These are phyloP conservation scores for Ennomos erosarius DNA, from an alignment of 2,888 invertebrate species.

Conservation along the genomic window DNA sequence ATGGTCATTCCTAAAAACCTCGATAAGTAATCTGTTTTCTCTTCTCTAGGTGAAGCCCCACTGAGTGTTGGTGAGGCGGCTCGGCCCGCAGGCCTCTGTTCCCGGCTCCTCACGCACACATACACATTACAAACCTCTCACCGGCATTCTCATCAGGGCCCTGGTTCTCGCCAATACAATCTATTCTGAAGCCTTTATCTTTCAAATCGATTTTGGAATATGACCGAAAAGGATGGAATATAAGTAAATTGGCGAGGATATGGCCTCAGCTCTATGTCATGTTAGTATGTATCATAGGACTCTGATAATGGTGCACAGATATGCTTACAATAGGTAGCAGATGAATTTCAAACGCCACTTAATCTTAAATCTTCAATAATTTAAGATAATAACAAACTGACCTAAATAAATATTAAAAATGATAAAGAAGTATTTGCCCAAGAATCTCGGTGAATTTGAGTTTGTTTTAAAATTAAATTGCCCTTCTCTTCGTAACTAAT, in stretches of 20 bases:
- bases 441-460: too few relatives aligned
- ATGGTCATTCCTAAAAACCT: too few relatives aligned
- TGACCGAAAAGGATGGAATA: too few relatives aligned
- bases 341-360: not conserved
- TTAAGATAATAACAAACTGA: too few relatives aligned
- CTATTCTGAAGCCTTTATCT: too few relatives aligned
- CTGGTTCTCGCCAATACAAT: too few relatives aligned
- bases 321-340: not conserved
- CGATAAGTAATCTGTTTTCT: constrained; percentile 4
- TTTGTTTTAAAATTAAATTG: too few relatives aligned
- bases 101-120: constrained; percentile 44
- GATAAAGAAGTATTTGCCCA: too few relatives aligned
- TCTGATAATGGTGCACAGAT: constrained; percentile 19
- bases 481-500: not conserved
- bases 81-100: constrained; percentile 48
- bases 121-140: constrained; percentile 38
- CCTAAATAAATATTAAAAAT: too few relatives aligned
- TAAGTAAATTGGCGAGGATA: too few relatives aligned
- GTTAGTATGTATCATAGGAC: constrained; percentile 7
- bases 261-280: constrained; percentile 29
- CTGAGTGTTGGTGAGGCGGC: constrained; percentile 69
- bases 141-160: constrained; percentile 32
- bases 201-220: too few relatives aligned
- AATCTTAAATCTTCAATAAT: too few relatives aligned
- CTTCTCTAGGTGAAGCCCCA: constrained; percentile 75